These are phyloP conservation scores for Rynchops niger DNA, from an alignment of 2,113 vertebrate species.

Conservation along the genomic window DNA sequence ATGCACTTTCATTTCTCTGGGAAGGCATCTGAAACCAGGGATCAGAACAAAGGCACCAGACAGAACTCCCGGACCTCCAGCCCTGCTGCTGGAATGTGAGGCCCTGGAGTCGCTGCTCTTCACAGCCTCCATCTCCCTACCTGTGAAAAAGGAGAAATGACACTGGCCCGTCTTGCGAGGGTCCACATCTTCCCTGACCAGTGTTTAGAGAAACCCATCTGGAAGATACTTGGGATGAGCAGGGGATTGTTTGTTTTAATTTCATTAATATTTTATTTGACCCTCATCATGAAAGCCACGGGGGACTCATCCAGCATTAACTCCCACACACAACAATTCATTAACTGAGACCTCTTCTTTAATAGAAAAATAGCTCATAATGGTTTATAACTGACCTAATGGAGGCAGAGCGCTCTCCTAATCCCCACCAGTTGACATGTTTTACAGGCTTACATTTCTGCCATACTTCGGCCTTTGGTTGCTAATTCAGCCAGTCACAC, in stretches of 20 bases:
- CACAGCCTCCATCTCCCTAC: background rate
- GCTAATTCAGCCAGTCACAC: background rate
- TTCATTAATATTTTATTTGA: slow-evolving; percentile 66
- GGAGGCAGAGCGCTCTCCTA: background rate
- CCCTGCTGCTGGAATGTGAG: background rate
- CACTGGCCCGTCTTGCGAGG: background rate
- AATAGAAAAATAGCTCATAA: background rate
- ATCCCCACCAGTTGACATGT: background rate
- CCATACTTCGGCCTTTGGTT: background rate
- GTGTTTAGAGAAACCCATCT: background rate
- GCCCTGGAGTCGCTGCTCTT: background rate
- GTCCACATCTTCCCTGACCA: background rate
- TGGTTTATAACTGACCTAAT: slow-evolving; percentile 12
- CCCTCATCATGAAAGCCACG: slow-evolving; percentile 23
- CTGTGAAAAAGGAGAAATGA: background rate
- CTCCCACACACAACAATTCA: slow-evolving; percentile 50
- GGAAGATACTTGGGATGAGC: slow-evolving; percentile 28
- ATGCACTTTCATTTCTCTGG: background rate
- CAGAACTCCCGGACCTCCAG: background rate
- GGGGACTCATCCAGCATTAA: slow-evolving; percentile 31
- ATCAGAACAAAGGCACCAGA: background rate
- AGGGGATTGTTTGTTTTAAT: slow-evolving; percentile 36
- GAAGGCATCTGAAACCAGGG: background rate
- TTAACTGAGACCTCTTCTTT: slow-evolving; percentile 38
- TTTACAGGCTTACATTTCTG: background rate